phyloP scores from a whole-genome alignment of 2,113 vertebrate species.

The Aspidoscelis tigris region DNA sequence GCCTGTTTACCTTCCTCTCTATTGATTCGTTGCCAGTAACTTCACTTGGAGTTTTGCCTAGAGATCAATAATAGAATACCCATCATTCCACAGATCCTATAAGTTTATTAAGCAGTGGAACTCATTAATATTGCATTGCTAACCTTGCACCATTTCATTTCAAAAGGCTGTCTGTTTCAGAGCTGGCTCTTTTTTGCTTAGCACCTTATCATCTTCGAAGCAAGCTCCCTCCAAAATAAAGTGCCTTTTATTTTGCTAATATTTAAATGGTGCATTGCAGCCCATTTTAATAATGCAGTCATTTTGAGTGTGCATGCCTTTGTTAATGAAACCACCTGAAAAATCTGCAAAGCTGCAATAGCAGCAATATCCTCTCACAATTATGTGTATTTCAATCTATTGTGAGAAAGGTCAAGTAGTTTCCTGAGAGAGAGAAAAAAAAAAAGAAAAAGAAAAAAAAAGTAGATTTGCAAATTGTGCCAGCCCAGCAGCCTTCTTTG shows the following conservation, averaged over 20 bases:
- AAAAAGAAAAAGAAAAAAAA: not conserved
- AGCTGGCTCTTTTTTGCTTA: conserved; percentile 43
- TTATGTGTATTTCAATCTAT: conserved; percentile 47
- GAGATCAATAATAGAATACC: conserved; percentile 26
- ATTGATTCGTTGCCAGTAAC: conserved; percentile 1
- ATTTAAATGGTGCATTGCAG: conserved; percentile 37
- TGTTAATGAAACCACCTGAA: conserved; percentile 41
- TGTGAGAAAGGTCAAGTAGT: conserved; percentile 62
- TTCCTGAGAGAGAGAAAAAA: conserved; percentile 49
- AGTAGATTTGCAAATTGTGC: conserved; percentile 57
- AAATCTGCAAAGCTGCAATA: conserved; percentile 43
- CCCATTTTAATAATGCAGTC: conserved; percentile 54
- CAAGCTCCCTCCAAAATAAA: conserved; percentile 40
- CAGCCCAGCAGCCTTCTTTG: conserved; percentile 52
- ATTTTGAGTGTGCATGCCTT: not conserved
- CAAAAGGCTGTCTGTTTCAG: conserved; percentile 34
- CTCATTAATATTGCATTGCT: conserved; percentile 41
- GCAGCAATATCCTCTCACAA: conserved; percentile 43
- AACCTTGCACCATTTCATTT: conserved; percentile 28
- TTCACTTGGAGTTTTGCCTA: conserved; percentile 16
- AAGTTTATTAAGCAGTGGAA: conserved; percentile 34
- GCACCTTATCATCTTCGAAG: conserved; percentile 42
- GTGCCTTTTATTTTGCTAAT: conserved; percentile 44
- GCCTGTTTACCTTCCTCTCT: conserved; percentile 22
- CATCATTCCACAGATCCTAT: conserved; percentile 31